Base-by-base conservation (phyloP, 2,888 invertebrate genomes). In the Branchipolynoe longqiensis region DNA sequence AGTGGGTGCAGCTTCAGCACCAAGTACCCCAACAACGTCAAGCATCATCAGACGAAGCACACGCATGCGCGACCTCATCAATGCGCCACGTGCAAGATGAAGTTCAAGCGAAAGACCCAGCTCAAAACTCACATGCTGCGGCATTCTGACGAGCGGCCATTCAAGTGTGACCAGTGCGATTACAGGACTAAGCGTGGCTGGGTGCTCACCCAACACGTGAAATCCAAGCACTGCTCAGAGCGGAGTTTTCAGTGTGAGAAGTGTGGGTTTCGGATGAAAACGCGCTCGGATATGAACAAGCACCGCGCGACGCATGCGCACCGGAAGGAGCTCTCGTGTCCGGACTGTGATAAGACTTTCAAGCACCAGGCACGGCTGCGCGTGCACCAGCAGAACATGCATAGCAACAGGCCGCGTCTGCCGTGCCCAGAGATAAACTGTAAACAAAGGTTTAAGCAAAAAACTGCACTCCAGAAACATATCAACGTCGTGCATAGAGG, bases 71-170 rank as follows among this genome's bases (percentile, higher is more conserved):
- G 69, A 36, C 69, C 69, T 22, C 18, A 36, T n/a, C 0, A 0
- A 2, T 69, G 69, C 38, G 14, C 33, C 12, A 14, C 12, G 14
- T 69, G 69, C 69, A 18, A 33, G 14, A 69, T 22, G 33, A 69
- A n/a, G 3, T 69, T 69, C 69, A 69, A 69, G 38, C 69, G 69
- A 3, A 69, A 69, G n/a, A 69, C 1, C 18, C 69, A 69, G 36
- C 36, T 69, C 18, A 38, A 12, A 36, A 6, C 33, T 38, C 69
- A 69, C 25, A 33, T 69, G 69, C 12, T n/a, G 38, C 33, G 36
- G 1, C 69, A 69, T 38, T 69, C 69, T 14, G 69, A 69, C 22
- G 69, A 69, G 38, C 69, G 69, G 38, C 69, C 69, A 12, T 69
- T 69, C 38, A 38, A 18, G 14, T 69, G 69, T 69, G 38, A 69